These are phyloP conservation scores for Caenorhabditis uteleia DNA, from an alignment of 2,888 invertebrate genomes.

Conservation along the genomic window DNA sequence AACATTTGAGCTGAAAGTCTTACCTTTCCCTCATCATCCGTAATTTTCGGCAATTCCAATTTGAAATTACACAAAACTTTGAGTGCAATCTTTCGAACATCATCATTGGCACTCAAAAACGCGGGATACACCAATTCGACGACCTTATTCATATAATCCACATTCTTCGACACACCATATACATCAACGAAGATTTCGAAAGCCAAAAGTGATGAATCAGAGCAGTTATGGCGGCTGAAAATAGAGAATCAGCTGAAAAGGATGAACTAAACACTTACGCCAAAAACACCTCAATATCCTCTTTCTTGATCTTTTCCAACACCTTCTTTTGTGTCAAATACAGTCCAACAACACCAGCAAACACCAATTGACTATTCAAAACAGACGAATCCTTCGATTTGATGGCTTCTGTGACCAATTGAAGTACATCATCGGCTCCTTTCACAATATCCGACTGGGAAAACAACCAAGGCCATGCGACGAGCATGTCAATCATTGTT, in stretches of 20 bases:
- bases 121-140: slow-evolving; percentile 29
- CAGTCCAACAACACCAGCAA: slow-evolving; percentile 19
- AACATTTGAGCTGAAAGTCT: background rate
- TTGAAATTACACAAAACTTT: slow-evolving; percentile 46
- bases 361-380: slow-evolving; percentile 16
- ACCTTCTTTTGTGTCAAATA: slow-evolving; percentile 8
- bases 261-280: slow-evolving; percentile 4
- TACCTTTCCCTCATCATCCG: slow-evolving; percentile 30
- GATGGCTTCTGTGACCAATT: slow-evolving; percentile 5
- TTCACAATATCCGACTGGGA: slow-evolving; percentile 21
- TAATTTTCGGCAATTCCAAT: slow-evolving; percentile 20
- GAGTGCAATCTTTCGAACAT: slow-evolving; percentile 42
- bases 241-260: background rate
- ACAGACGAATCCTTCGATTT: background rate
- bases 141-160: slow-evolving; percentile 24
- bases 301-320: slow-evolving; percentile 16
- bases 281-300: slow-evolving; percentile 21
- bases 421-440: slow-evolving; percentile 27
- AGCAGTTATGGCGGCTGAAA: slow-evolving; percentile 21
- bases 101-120: slow-evolving; percentile 27
- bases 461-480: slow-evolving; percentile 49
- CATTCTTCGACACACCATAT: slow-evolving; percentile 18
- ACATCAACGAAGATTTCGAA: slow-evolving; percentile 29
- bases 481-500: slow-evolving; percentile 15
- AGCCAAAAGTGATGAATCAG: slow-evolving; percentile 35